Conservation (phyloP, 2,113 vertebrate species). For the Myanophis thanlyinensis region DNA sequence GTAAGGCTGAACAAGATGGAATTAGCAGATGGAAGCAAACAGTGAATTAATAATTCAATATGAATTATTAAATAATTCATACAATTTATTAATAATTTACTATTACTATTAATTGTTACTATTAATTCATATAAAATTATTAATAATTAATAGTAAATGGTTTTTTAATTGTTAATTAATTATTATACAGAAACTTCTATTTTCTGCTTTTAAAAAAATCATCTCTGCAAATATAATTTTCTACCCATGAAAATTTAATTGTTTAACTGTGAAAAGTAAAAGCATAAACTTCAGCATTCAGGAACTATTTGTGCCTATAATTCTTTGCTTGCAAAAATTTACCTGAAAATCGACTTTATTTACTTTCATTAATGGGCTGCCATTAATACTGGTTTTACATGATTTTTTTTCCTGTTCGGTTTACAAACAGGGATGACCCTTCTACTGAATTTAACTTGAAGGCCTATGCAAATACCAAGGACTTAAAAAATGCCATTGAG, state of each 20-base stretch:
- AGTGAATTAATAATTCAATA: neutral
- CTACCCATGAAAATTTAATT: neutral
- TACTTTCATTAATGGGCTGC: neutral
- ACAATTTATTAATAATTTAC: neutral
- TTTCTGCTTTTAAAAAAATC: neutral
- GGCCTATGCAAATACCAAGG: conserved; percentile 78
- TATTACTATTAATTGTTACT: neutral
- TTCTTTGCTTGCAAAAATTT: neutral
- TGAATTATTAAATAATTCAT: neutral
- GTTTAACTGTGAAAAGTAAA: neutral
- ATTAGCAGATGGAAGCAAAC: neutral
- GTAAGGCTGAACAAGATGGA: neutral
- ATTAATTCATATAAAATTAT: neutral
- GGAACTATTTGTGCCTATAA: neutral
- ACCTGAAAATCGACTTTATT: neutral
- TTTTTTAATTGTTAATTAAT: neutral
- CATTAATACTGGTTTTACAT: neutral
- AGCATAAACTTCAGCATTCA: neutral
- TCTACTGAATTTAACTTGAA: conserved; percentile 89
- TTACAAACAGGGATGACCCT: conserved; percentile 80
- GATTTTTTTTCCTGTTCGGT: conserved; percentile 36
- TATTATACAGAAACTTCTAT: neutral
- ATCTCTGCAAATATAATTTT: neutral
- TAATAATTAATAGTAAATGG: neutral
- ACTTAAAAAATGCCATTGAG: conserved; percentile 83